Base-by-base conservation (phyloP, 1,140 invertebrate genomes). In the Holcopasites calliopsidis region DNA sequence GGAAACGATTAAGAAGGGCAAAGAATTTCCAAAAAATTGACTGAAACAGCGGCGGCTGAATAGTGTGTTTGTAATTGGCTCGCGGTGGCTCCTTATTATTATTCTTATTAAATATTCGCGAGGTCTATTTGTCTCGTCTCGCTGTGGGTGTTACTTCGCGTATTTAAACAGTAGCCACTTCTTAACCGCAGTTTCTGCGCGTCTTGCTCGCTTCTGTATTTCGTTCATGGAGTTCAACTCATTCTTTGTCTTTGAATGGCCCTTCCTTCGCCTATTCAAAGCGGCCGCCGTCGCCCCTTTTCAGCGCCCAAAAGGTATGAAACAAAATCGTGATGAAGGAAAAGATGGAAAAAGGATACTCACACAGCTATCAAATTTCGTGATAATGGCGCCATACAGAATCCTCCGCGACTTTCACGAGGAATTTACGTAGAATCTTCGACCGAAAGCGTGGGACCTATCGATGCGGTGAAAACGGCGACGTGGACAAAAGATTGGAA, bases 201-300 rank as follows among this genome's bases (percentile, higher is more conserved):
- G 50, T 26, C 28, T 40, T 26, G 31, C 16, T 40, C 47, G 18
- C 47, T 38, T 72, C 28, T 3, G 23, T 49, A 18, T 40, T 35
- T 42, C 42, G 38, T 61, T 64, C 23, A 16, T 18, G n/a, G 13
- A 40, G 31, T 13, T 26, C 38, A 31, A 57, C 18, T 16, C 26
- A 40, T 52, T 75, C 77, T 82, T 83, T 75, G 55, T 83, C 68
- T 71, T 64, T 71, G 26, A 60, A 33, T 50, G 21, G n/a, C 33
- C 21, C 50, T 47, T 26, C 33, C 33, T 68, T 68, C 38, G 33
- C 4, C 61, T 65, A 75, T 74, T 83, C 76, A 44, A 44, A 44
- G 42, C 42, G 11, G 11, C 64, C 11, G 28, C 55, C 54, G 65
- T 23, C 60, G 68, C 42, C 62, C 52, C 70, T 76, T 82, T 81